Percentiles rank a stretch among this genome's conserved stretches.
Evolutionary conservation across 2,888 invertebrate genomes (phyloP).

Genomic region (Pediacus dermestoides): DNA sequence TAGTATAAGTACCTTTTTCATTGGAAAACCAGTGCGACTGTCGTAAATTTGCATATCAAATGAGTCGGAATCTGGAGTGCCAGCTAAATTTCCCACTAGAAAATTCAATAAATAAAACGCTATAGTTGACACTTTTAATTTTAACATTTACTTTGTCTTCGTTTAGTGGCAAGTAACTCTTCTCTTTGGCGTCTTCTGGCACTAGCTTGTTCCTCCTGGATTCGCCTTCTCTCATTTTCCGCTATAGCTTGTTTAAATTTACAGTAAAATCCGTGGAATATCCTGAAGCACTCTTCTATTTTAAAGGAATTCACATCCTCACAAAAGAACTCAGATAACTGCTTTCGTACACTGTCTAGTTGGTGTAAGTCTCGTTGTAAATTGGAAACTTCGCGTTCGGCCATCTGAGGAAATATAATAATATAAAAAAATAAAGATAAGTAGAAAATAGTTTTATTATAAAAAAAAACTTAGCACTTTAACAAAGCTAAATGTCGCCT

Average conservation of each 20-base stretch:
- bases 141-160: constrained; percentile 55
- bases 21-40: constrained; percentile 62
- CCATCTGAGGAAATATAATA: constrained; percentile 67
- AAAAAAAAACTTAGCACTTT: too few species aligned
- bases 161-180: constrained; percentile 63
- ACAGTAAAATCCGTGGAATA: constrained; percentile 83
- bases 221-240: constrained; percentile 79
- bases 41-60: constrained; percentile 75
- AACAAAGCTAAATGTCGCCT: too few species aligned
- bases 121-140: constrained; percentile 1
- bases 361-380: constrained; percentile 78
- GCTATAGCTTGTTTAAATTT: constrained; percentile 79
- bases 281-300: constrained; percentile 90
- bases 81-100: constrained; percentile 63
- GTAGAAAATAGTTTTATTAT: too few species aligned
- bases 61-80: constrained; percentile 69
- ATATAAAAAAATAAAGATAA: constrained; percentile 13
- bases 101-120: constrained; percentile 13
- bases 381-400: constrained; percentile 73
- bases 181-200: constrained; percentile 72
- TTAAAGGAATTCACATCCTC: constrained; percentile 88
- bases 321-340: constrained; percentile 89
- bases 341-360: constrained; percentile 73
- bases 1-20: constrained; percentile 43
- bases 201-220: constrained; percentile 83